A percentile compares a stretch with the other conserved stretches of the same genome.
Conservation (phyloP, 2,113 vertebrate species). For the Aegithalos caudatus region DNA sequence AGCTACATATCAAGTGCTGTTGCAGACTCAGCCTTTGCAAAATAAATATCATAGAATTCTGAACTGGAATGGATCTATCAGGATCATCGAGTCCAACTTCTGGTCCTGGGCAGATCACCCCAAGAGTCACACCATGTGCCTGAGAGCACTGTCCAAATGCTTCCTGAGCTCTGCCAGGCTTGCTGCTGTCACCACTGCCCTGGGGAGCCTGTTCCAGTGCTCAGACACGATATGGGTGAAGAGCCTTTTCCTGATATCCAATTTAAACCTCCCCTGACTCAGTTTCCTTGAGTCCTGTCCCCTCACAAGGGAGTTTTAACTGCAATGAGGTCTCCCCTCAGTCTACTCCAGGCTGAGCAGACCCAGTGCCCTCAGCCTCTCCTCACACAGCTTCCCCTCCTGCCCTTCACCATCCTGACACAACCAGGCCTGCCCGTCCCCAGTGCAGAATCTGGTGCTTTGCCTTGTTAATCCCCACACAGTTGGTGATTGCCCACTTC, state of each 20-base stretch:
- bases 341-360: too few species aligned
- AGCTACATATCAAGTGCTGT: accelerated
- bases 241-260: neutral
- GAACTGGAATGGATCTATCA: neutral
- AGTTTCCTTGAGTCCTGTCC: too few species aligned
- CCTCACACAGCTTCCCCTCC: too few species aligned
- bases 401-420: too few species aligned
- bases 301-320: too few species aligned
- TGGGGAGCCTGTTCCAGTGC: neutral
- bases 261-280: too few species aligned
- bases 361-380: too few species aligned
- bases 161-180: neutral
- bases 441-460: too few species aligned
- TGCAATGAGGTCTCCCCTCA: too few species aligned
- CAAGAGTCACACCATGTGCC: neutral
- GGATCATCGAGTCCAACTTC: neutral
- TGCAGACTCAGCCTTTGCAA: neutral
- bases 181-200: neutral
- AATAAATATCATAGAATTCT: neutral
- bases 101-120: neutral
- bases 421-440: too few species aligned
- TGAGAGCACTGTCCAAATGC: neutral
- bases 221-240: accelerated
- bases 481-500: too few species aligned
- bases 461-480: too few species aligned